These are phyloP conservation scores for Thryonomys swinderianus DNA, from an alignment of 2,113 vertebrate species.

Conservation along the genomic window DNA sequence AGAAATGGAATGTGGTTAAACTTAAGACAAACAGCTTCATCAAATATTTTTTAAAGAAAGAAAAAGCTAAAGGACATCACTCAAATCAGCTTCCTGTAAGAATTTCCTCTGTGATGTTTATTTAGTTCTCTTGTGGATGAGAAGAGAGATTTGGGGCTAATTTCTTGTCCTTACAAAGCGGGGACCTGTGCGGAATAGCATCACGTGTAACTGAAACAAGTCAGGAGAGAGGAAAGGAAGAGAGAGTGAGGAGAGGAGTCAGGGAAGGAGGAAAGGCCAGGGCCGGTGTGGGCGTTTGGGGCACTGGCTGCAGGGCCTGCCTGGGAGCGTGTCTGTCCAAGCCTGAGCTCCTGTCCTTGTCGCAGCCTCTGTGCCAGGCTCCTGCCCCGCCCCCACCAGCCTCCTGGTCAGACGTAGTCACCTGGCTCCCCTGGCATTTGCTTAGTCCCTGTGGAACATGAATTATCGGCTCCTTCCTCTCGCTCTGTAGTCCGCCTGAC, in stretches of 20 bases:
- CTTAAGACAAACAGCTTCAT: neutral
- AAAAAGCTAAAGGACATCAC: neutral
- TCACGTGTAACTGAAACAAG: neutral
- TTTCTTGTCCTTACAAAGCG: neutral
- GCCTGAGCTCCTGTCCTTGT: too few relatives aligned
- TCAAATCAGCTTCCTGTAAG: neutral
- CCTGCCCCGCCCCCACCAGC: too few relatives aligned
- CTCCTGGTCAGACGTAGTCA: neutral
- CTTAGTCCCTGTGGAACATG: neutral
- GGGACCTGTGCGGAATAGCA: neutral
- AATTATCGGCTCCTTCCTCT: neutral
- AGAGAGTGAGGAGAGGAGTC: neutral
- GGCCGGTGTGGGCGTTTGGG: neutral
- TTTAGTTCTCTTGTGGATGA: neutral
- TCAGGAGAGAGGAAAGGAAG: neutral
- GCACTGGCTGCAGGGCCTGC: neutral
- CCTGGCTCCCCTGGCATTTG: neutral
- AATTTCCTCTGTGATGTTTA: neutral
- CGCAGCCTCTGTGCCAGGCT: neutral
- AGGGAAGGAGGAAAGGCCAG: rapidly evolving
- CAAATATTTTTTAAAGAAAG: neutral
- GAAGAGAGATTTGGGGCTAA: neutral
- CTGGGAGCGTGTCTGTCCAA: neutral
- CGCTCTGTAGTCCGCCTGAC: neutral
- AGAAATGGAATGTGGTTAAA: neutral